Evolutionary conservation across 1,140 invertebrate species (phyloP).

Genomic region (Papilio helenus): DNA sequence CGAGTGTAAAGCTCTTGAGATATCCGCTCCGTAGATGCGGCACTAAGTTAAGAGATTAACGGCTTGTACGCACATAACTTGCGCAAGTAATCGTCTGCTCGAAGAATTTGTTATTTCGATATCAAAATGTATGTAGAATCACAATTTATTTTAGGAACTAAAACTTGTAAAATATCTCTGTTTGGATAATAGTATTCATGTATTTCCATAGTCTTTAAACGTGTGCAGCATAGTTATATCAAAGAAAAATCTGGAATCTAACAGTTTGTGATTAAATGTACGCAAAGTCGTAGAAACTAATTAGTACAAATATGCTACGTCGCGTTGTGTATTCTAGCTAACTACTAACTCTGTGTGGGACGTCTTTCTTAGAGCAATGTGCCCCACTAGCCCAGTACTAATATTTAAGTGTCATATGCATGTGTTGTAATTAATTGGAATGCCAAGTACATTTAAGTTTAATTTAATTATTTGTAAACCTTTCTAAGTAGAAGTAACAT

Average conservation of each 20-base stretch:
- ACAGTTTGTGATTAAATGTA: background rate
- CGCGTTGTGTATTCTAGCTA: background rate
- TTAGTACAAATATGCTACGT: background rate
- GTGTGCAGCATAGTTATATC: too few relatives aligned
- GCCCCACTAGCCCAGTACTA: background rate
- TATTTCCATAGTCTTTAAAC: background rate
- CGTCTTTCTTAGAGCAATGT: background rate
- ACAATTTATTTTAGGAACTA: too few relatives aligned
- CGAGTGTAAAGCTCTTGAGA: background rate
- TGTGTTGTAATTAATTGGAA: background rate
- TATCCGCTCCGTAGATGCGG: background rate
- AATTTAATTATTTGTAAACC: too few relatives aligned
- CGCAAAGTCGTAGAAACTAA: background rate
- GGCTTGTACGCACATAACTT: conserved; percentile 4
- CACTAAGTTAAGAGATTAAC: background rate
- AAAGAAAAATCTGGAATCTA: too few relatives aligned
- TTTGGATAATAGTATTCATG: too few relatives aligned
- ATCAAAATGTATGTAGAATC: too few relatives aligned
- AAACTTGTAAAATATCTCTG: too few relatives aligned
- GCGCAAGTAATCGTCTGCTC: background rate
- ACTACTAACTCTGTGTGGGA: background rate
- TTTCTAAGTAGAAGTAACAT: too few relatives aligned
- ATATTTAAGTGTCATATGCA: background rate
- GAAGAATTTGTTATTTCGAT: background rate
- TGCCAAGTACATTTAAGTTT: background rate